Evolutionary conservation across 2,113 vertebrate genomes (phyloP), one percentile per base, ranked within the genome.

Genomic region (Cebidichthys violaceus): DNA sequence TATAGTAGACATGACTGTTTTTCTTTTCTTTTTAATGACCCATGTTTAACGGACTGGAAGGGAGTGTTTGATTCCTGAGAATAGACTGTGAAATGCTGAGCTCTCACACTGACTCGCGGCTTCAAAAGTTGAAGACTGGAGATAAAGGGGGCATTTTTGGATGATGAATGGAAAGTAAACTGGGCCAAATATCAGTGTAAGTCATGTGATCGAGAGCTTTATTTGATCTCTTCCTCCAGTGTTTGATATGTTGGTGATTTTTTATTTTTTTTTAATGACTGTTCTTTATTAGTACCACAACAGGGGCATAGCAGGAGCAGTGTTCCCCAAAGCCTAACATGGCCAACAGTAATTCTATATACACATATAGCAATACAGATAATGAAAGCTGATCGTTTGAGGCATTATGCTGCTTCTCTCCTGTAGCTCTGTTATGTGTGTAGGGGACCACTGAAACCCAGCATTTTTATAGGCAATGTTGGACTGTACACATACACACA

Each of bases 291-390:
- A 68, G 82, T 64, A 71, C 54, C 76, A 80, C 76, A 82, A 52
- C 72, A 81, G 74, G 75, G 88, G 84, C 73, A 77, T 61, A 82
- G 77, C 47, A 37, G 79, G 54, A 80, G 43, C 70, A 60, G 82
- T 24, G 22, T 50, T 75, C 31, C 74, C 74, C 45, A 31, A 62
- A 39, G 70, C 29, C 45, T 41, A 62, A 83, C 50, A 75, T 27
- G 74, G 69, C 84, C 62, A 39, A 84, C 37, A 24, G 69, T 86
- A 66, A 84, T 65, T 76, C 71, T 83, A 54, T 81, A 65, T 87
- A 41, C 39, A 87, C 76, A 84, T 75, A 87, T 74, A 93, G 93
- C 93, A 94, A 94, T 94, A 94, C 92, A 77, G 81, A 86, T 77
- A 33, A 70, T 62, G 31, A 43, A 73, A 79, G 81, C 81, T 87